Evolutionary conservation across 1,140 invertebrate species (phyloP).

Genomic region (Aphidius ervi): DNA sequence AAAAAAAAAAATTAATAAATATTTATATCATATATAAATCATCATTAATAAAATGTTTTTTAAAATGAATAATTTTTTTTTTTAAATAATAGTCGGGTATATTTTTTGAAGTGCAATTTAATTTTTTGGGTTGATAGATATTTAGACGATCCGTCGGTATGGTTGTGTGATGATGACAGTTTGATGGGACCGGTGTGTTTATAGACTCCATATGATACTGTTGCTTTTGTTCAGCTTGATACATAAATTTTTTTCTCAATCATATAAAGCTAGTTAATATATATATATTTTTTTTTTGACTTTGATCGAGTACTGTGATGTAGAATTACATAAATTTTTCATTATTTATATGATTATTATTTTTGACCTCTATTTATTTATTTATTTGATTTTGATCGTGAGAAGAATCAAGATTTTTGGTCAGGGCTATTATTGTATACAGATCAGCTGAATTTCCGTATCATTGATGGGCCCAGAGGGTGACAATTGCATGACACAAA

Average conservation of each 20-base stretch:
- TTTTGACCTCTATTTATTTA: not conserved
- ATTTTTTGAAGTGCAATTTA: not conserved
- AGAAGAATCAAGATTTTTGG: no score
- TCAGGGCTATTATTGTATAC: not conserved
- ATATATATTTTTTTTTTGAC: not conserved
- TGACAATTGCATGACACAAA: not conserved
- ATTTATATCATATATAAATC: no score
- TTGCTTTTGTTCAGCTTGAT: no score
- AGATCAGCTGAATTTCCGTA: no score
- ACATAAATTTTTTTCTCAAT: no score
- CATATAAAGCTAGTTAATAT: no score
- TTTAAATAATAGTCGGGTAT: not conserved
- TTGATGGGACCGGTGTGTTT: not conserved
- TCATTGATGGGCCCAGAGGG: not conserved
- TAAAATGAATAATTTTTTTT: not conserved
- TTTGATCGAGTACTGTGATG: not conserved
- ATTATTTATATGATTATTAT: not conserved
- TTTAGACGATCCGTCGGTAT: not conserved
- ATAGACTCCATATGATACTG: no score
- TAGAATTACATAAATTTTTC: not conserved
- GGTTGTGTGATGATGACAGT: not conserved
- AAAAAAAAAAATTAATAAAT: no score
- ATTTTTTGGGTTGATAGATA: not conserved
- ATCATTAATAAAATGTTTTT: no score
- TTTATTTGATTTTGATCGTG: not conserved